Base-by-base conservation (phyloP, 2,888 invertebrate genomes). In the Corbicula japonica region DNA sequence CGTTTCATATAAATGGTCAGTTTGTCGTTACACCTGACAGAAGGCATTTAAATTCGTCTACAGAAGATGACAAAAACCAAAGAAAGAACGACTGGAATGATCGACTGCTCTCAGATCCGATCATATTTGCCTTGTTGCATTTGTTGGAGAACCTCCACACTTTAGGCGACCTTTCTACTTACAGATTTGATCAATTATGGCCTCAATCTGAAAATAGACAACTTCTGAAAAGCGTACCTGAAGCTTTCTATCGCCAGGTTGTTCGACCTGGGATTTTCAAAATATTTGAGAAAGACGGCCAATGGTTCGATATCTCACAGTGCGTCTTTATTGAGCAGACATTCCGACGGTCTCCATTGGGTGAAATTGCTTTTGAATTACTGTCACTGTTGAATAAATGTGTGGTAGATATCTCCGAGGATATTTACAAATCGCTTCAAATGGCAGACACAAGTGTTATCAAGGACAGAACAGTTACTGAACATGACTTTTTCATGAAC, bases 1-100 rank as follows among this genome's bases (percentile, higher is more conserved):
- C 90, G 6, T 84, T 92, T 32, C 91, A 92, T 69, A 73, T 92
- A 6, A 92, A 92, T 69, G 92, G 88, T 0, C 83, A 87, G 10
- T 92, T 92, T 82, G 85, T 90, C 6, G 84, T 92, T 3, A 87
- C 87, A 6, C 86, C 90, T 12, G 88, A 91, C 41, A 75, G 92
- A 34, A 75, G 89, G n/a, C 81, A 87, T 35, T 81, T 93, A 10
- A 70, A 65, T 15, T 80, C 80, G 32, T 66, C 61, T 38, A 86
- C 87, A n/a, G 84, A 84, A 23, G 92, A 92, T 71, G 91, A 92
- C 78, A 90, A 86, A 58, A 68, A 58, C 12, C 34, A 26, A 6
- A 50, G 58, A 38, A 75, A 63, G 35, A 48, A 65, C 15, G 35
- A 73, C n/a, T 86, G 86, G 86, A 86, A 86, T 72, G 75, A 80